Evolutionary conservation across 1,140 invertebrate species (phyloP), one percentile per base, ranked within the genome.

Genomic region (Araneus ventricosus): DNA sequence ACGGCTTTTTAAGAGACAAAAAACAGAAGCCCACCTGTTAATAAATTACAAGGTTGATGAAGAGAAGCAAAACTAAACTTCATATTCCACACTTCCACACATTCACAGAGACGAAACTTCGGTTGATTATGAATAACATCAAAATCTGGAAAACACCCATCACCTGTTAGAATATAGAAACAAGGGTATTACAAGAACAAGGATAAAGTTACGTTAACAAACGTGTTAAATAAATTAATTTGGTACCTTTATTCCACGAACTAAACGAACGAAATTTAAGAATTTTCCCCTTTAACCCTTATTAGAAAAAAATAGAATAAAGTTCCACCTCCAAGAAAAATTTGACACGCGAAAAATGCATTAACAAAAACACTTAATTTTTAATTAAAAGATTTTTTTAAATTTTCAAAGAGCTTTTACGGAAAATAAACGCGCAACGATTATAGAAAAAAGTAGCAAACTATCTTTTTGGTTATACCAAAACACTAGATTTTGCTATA

Each of bases 161-260:
- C 84, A 93, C 91, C 91, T 93, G 52, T 84, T 85, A 92, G 90
- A 70, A 92, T 85, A 80, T 30, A 90, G 63, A 90, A 80, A 89
- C 22, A 45, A n/a, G 10, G 37, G 41, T 37, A 41, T 82, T 34
- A 86, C 79, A 84, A 24, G 7, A 27, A 57, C 10, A 80, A n/a
- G 45, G 24, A 84, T 57, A 27, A 84, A 75, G 34, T 75, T 75
- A 30, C 5, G 45, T 52, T 52, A 52, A 52, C 10, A 52, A 52
- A 52, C 45, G 45, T n/a, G n/a, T 52, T 52, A 52, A 52, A 52
- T 14, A 52, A 52, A 17, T 17, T 52, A 52, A 52, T 52, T 10
- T 52, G 10, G 45, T 52, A 52, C 8, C 45, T 52, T 52, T 17
- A 52, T 75, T 75, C 17, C 34, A 5, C 70, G 70, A 37, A n/a